Base-by-base conservation (phyloP, 1,140 invertebrate species). In the Propsilocerus akamusi region DNA sequence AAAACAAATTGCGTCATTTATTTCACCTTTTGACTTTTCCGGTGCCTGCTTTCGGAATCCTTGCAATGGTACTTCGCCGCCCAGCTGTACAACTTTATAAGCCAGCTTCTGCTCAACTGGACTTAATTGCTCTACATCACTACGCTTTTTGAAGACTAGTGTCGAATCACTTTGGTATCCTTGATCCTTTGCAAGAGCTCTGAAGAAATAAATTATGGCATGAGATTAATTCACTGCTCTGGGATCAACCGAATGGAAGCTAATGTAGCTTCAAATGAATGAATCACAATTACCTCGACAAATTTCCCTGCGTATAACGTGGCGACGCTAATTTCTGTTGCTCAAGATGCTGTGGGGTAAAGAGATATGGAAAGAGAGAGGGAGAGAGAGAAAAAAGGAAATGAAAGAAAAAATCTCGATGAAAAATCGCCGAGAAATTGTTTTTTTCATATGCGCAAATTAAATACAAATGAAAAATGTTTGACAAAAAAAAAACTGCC, bases 141-240 rank as follows among this genome's bases (percentile, higher is more conserved):
- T 76, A 49, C 80, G 74, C 51, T 82, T 74, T 55, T 82, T 76
- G 59, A 91, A 88, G 48, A 90, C 76, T 51, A 91, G 68, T 11
- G 85, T 90, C 1, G 87, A 90, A 64, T 92, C 87, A 57, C 86
- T 90, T 64, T 90, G 86, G 64, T 91, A 92, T 12, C 86, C 87
- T 2, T 83, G 82, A 64, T 90, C 86, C 68, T 90, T 91, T 26
- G n/a, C n/a, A n/a, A 88, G 67, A 47, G 83, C 81, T 62, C 83
- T 86, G 56, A n/a, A 25, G 23, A 24, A 24, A 11, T 11, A 11
- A 12, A 17, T 20, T 20, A 41, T 22, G 14, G 4, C 7, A 41
- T 20, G 14, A 17, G 22, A 20, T 41, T 41, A 20, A 20, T 20
- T 20, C 17, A 37, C 20, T 37, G 17, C 10, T 2, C 6, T 41